Base-by-base conservation (phyloP, 53 echinoderm and acorn worm genomes). In the Patiria pectinifera region DNA sequence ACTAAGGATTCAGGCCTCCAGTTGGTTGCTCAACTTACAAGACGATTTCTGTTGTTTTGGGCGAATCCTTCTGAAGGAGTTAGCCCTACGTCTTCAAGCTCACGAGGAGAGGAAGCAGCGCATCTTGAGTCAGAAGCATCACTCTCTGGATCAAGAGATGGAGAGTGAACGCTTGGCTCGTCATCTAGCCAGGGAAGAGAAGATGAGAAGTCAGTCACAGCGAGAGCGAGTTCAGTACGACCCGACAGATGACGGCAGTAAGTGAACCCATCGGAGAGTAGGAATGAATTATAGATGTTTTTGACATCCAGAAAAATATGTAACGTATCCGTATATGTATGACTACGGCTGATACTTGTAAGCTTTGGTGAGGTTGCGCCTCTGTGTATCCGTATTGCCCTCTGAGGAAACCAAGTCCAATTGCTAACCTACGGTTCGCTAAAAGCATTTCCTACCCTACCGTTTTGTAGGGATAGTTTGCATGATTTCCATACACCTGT, bases 51-150 rank as follows among this genome's bases (percentile, higher is more conserved):
- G 86, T 14, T 59, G 48, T 70, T 59, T 62, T 87, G 53, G 53
- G 53, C 2, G 8, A 53, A 53, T 53, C 8, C 8, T 79, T 26
- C 14, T 25, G 26, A 48, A 94, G 87, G 95, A 94, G 84, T 92
- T 94, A 21, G 97, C 97, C 19, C 87, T 85, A 82, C 84, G 92
- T 10, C 85, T 97, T 11, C 97, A 97, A 71, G 83, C 89, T 58
- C 95, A 96, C 46, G 97, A 97, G 82, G 95, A 96, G 80, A 91
- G 93, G 72, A 95, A 97, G 69, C 92, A 69, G 49, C 69, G 59
- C 18, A 93, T 93, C 23, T 22, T 93, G 83, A 82, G 88, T 11
- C 80, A 70, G 80, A 81, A 82, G 72, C 82, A 87, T 13, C 87
- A 45, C n/a, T 89, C 89, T 25, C 6, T 89, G n/a, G 80, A 89